Conservation (phyloP, 2,888 invertebrate species). For the Philhelius pedissequus region DNA sequence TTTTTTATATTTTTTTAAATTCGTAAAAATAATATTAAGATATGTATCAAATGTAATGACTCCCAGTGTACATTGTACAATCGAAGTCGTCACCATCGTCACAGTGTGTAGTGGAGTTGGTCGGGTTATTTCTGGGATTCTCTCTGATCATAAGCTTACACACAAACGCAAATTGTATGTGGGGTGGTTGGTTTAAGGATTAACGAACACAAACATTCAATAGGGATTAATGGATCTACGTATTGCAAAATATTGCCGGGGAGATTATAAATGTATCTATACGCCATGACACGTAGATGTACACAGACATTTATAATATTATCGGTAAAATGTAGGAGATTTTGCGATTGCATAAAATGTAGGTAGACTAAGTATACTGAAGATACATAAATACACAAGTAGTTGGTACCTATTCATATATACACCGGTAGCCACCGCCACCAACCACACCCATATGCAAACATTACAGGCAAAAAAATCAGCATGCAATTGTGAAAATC, state of each 20-base stretch:
- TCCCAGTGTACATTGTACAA: slow-evolving; percentile 24
- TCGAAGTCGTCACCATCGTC: not conserved
- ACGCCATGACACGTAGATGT: not conserved
- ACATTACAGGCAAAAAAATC: not conserved
- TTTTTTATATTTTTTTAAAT: not conserved
- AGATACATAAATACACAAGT: not conserved
- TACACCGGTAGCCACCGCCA: not conserved
- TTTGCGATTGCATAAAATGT: not conserved
- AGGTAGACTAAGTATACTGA: not conserved
- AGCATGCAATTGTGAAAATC: slow-evolving; percentile 63
- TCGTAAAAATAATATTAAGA: not conserved
- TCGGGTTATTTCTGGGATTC: slow-evolving; percentile 12
- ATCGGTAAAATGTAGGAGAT: not conserved
- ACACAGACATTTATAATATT: not conserved
- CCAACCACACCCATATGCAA: not conserved
- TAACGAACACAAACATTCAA: slow-evolving; percentile 75
- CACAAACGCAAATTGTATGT: not conserved
- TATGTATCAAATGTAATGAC: not conserved
- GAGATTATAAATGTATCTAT: slow-evolving; percentile 67
- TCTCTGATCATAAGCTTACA: slow-evolving; percentile 19
- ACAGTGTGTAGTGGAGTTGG: not conserved
- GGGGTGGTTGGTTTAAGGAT: slow-evolving; percentile 76
- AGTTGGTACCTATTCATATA: not conserved
- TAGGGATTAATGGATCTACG: slow-evolving; percentile 68
- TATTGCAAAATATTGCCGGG: slow-evolving; percentile 68